Evolutionary conservation across 2,797 vertebrate genomes (phyloP).

Genomic region (Clarias platycephalus): DNA sequence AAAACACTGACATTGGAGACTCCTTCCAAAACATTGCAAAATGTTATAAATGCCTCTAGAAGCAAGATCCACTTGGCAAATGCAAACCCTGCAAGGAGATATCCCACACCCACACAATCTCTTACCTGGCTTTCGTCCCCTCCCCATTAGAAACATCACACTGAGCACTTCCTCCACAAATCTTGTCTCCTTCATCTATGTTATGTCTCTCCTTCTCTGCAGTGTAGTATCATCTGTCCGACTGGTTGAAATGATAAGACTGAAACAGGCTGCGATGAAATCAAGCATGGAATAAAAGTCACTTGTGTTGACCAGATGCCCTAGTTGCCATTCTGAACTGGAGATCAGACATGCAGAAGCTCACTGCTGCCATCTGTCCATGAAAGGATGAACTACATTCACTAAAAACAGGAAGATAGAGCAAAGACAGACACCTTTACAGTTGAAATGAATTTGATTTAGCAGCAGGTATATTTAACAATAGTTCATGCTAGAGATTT

Average conservation of each 20-base stretch:
- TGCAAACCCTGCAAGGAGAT: not conserved
- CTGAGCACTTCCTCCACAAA: not conserved
- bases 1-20: not conserved
- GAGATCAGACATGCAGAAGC: slow-evolving; percentile 63
- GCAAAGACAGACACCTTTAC: not conserved
- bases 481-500: not conserved
- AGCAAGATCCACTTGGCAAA: not conserved
- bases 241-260: slow-evolving; percentile 49
- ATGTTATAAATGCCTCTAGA: not conserved
- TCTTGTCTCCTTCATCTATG: not conserved
- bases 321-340: slow-evolving; percentile 49
- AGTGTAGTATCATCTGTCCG: slow-evolving; percentile 6
- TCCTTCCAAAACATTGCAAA: not conserved
- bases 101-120: not conserved
- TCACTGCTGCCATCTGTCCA: slow-evolving; percentile 95
- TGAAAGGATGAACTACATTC: slow-evolving; percentile 18
- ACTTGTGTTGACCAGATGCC: slow-evolving; percentile 55
- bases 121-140: slow-evolving; percentile 37
- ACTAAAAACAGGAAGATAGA: too few relatives aligned
- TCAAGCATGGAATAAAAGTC: slow-evolving; percentile 61
- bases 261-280: slow-evolving; percentile 61
- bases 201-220: not conserved
- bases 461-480: not conserved
- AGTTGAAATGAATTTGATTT: not conserved
- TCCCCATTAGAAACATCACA: slow-evolving; percentile 6